phyloP scores from a whole-genome alignment of 2,888 invertebrate genomes.

The Lydus trimaculatus region DNA sequence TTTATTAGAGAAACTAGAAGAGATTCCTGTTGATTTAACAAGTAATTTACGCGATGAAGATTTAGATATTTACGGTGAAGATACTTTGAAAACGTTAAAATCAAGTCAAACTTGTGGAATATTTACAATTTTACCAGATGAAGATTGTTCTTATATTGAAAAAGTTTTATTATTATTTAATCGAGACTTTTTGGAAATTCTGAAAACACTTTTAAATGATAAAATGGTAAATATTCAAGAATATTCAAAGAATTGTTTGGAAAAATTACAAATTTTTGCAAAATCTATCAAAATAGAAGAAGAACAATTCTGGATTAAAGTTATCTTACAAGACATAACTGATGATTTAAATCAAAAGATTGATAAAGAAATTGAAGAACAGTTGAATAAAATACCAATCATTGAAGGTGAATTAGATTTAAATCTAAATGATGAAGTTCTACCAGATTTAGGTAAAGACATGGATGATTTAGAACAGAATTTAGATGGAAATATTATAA shows the following conservation, averaged over 20 bases:
- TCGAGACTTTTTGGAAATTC: slow-evolving; percentile 45
- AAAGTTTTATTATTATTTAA: slow-evolving; percentile 47
- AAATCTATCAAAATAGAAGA: slow-evolving; percentile 42
- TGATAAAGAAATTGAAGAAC: background rate
- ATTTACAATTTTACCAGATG: slow-evolving; percentile 33
- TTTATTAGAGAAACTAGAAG: slow-evolving; percentile 42
- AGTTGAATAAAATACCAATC: background rate
- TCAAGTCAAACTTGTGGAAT: slow-evolving; percentile 33
- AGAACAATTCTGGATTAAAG: slow-evolving; percentile 42
- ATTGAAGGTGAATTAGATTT: slow-evolving; percentile 13
- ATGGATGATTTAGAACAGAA: slow-evolving; percentile 11
- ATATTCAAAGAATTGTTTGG: slow-evolving; percentile 46
- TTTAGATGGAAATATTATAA: background rate
- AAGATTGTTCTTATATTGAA: slow-evolving; percentile 46
- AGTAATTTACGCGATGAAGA: slow-evolving; percentile 43
- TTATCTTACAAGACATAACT: slow-evolving; percentile 19
- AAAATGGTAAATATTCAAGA: slow-evolving; percentile 50
- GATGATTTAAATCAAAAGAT: slow-evolving; percentile 33
- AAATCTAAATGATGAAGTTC: background rate
- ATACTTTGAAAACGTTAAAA: slow-evolving; percentile 46
- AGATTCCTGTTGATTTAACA: slow-evolving; percentile 36
- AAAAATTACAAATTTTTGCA: slow-evolving; percentile 43
- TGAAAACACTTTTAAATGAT: slow-evolving; percentile 47
- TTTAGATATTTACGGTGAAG: slow-evolving; percentile 51
- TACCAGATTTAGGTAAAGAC: slow-evolving; percentile 14